phyloP scores from a whole-genome alignment of 2,113 vertebrate species.

The Serinus canaria region DNA sequence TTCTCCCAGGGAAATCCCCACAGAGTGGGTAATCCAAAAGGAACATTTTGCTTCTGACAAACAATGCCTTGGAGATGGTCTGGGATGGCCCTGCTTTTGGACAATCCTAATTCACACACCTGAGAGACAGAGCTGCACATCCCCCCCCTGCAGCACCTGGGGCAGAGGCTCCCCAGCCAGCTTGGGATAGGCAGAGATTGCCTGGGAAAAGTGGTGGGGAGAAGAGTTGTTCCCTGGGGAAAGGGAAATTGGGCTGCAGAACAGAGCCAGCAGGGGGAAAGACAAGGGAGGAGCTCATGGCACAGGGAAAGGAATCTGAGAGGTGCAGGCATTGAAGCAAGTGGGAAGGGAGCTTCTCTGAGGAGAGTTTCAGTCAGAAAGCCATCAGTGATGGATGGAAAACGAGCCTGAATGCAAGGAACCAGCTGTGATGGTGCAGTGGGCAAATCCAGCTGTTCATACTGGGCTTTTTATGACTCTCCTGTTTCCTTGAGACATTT shows the following conservation, averaged over 20 bases:
- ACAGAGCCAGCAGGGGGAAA: background rate
- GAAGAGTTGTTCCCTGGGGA: background rate
- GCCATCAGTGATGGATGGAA: background rate
- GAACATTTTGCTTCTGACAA: background rate
- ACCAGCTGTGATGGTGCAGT: background rate
- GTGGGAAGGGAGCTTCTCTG: background rate
- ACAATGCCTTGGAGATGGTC: background rate
- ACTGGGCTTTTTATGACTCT: background rate
- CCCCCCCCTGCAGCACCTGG: background rate
- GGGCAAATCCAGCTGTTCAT: background rate
- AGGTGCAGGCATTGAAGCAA: background rate
- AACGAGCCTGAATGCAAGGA: background rate
- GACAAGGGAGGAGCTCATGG: rapidly evolving
- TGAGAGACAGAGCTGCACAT: background rate
- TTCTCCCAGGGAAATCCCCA: background rate
- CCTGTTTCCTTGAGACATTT: background rate
- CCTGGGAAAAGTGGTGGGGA: background rate
- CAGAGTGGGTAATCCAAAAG: background rate
- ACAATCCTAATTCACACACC: background rate
- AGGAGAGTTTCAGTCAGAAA: background rate
- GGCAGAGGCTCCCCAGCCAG: background rate
- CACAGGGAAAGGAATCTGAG: too few relatives aligned
- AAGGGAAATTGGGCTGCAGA: background rate
- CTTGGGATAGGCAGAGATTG: background rate
- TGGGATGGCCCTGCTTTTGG: background rate